Evolutionary conservation across 2,113 vertebrate genomes (phyloP).

Genomic region (Gopherus flavomarginatus): DNA sequence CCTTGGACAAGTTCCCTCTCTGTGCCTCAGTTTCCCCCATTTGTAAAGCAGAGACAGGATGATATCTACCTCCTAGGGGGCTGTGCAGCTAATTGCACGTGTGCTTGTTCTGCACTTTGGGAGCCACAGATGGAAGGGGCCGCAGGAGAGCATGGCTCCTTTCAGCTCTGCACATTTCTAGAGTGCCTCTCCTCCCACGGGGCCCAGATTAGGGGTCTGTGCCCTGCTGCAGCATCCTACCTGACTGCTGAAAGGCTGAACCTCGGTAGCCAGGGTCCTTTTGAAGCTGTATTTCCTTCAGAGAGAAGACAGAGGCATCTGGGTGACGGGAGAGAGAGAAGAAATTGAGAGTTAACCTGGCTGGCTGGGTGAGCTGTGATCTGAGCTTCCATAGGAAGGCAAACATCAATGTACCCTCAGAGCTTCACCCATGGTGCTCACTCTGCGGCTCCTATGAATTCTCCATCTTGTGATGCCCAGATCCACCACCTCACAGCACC

Average conservation of each 20-base stretch:
- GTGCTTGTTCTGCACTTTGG: not conserved
- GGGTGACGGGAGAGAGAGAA: not conserved
- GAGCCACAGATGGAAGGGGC: not conserved
- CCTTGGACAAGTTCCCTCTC: not conserved
- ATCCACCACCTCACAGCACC: not conserved
- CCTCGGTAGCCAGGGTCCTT: conserved; percentile 92
- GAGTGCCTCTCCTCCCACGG: not conserved
- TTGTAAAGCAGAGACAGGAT: not conserved
- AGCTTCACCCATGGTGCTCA: accelerated
- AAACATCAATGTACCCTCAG: not conserved
- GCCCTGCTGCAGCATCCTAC: conserved; percentile 70
- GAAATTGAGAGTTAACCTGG: not conserved
- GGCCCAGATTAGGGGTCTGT: accelerated
- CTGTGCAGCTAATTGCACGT: not conserved
- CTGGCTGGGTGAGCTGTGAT: not conserved
- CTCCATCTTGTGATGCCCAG: accelerated
- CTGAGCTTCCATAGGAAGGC: not conserved
- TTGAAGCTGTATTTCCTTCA: conserved; percentile 94
- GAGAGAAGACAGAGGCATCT: conserved; percentile 93
- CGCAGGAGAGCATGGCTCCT: accelerated
- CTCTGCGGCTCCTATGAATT: accelerated
- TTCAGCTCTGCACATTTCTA: not conserved
- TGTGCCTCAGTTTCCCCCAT: not conserved
- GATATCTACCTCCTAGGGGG: not conserved
- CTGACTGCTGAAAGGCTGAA: conserved; percentile 91